A percentile compares a stretch with the other conserved stretches of the same genome.
phyloP scores from a whole-genome alignment of 2,888 invertebrate species.

The Ischnus inquisitorius region DNA sequence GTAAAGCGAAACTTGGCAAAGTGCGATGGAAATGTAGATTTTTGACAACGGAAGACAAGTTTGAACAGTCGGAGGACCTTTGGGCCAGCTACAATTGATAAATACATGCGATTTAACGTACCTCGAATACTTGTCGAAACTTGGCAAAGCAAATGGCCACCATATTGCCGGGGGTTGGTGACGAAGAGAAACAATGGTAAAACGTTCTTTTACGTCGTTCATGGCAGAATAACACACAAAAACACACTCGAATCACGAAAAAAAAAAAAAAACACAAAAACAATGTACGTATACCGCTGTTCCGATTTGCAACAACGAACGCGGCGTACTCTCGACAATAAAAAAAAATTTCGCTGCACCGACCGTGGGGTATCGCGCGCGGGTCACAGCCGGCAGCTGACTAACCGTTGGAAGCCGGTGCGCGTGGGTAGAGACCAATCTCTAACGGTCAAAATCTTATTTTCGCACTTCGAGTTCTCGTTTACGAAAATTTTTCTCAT shows the following conservation, averaged over 20 bases:
- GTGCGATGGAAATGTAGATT: background rate
- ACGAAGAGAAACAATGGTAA: constrained; percentile 5
- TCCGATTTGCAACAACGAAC: background rate
- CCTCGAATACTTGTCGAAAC: background rate
- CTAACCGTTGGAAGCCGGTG: background rate
- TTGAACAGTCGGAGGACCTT: background rate
- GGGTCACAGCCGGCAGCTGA: background rate
- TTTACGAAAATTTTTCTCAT: background rate
- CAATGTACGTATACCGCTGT: background rate
- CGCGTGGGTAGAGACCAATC: background rate
- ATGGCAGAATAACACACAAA: background rate
- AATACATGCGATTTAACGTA: background rate
- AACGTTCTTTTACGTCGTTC: background rate
- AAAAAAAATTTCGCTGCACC: background rate
- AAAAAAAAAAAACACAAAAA: too few relatives aligned
- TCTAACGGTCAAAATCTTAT: background rate
- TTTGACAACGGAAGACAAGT: background rate
- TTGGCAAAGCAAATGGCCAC: background rate
- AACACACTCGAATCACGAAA: background rate
- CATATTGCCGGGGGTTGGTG: background rate
- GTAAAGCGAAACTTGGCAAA: background rate
- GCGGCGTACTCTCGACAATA: background rate
- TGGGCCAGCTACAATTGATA: background rate
- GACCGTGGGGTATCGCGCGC: background rate
- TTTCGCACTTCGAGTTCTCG: background rate